phyloP scores from a whole-genome alignment of 2,797 vertebrate species.

The Luscinia megarhynchos region DNA sequence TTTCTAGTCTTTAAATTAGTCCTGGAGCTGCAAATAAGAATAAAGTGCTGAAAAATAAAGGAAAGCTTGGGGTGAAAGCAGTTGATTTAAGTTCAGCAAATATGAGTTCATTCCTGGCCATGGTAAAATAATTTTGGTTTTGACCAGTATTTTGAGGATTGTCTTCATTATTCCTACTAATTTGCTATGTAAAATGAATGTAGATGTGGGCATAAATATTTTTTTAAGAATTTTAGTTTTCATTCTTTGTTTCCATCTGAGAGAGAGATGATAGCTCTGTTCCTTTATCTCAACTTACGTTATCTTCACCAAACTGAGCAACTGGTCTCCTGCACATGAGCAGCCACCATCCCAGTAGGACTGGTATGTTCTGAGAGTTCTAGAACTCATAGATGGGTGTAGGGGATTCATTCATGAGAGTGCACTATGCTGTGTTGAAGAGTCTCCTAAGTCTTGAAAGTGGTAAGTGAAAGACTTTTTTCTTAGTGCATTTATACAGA shows the following conservation, averaged over 20 bases:
- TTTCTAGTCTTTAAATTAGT: neutral
- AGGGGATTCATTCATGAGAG: neutral
- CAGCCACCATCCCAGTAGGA: neutral
- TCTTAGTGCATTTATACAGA: neutral
- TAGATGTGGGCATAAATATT: neutral
- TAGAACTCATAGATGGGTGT: fast-evolving
- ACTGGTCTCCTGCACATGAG: neutral
- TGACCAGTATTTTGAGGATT: neutral
- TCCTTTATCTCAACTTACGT: too few relatives aligned
- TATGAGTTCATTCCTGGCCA: neutral
- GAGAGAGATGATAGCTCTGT: neutral
- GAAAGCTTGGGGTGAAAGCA: neutral
- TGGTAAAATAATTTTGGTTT: neutral
- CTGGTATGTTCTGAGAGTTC: neutral
- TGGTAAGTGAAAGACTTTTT: neutral
- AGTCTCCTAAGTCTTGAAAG: neutral
- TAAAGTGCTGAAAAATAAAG: neutral
- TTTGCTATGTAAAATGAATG: neutral
- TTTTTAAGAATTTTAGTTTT: neutral
- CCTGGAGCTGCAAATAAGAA: neutral
- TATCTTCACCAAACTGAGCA: neutral
- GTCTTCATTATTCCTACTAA: neutral
- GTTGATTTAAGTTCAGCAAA: neutral
- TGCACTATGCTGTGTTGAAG: neutral
- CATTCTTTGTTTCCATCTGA: neutral